phyloP scores from a whole-genome alignment of 2,797 vertebrate genomes.

The Oophaga sylvatica region DNA sequence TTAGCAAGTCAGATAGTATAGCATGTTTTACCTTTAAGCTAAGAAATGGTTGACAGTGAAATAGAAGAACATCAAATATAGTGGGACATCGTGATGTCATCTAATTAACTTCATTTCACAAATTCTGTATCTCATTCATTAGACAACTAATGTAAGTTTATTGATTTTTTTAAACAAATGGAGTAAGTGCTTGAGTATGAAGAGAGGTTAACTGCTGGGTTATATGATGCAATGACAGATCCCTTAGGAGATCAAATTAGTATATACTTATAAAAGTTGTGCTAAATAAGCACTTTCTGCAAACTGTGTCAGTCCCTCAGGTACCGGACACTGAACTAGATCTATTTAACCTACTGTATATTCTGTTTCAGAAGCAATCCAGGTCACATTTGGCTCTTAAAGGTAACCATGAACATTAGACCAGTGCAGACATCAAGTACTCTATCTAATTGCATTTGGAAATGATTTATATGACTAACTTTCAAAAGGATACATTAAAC shows the following conservation, averaged over 20 bases:
- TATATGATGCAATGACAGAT: slow-evolving; percentile 28
- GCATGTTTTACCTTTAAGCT: not conserved
- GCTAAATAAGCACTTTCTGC: slow-evolving; percentile 50
- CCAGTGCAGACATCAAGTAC: not conserved
- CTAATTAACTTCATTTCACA: not conserved
- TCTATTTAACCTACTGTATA: slow-evolving; percentile 31
- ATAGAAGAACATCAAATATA: not conserved
- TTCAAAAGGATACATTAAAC: not conserved
- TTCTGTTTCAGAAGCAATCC: not conserved
- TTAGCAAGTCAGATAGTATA: not conserved
- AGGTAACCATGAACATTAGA: not conserved
- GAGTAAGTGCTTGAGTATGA: slow-evolving; percentile 17
- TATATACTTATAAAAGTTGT: slow-evolving; percentile 43
- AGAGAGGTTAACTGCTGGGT: slow-evolving; percentile 18
- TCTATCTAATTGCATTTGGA: not conserved
- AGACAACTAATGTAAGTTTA: not conserved
- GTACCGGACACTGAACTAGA: slow-evolving; percentile 43
- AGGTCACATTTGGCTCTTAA: slow-evolving; percentile 21
- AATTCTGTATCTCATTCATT: not conserved
- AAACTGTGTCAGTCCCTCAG: slow-evolving; percentile 49
- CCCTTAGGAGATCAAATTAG: slow-evolving; percentile 5
- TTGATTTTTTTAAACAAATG: slow-evolving; percentile 48
- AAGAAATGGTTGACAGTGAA: not conserved
- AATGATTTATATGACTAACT: not conserved
- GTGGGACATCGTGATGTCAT: not conserved